Evolutionary conservation across 2,888 invertebrate genomes (phyloP).

Genomic region (Phyto melanocephala): DNA sequence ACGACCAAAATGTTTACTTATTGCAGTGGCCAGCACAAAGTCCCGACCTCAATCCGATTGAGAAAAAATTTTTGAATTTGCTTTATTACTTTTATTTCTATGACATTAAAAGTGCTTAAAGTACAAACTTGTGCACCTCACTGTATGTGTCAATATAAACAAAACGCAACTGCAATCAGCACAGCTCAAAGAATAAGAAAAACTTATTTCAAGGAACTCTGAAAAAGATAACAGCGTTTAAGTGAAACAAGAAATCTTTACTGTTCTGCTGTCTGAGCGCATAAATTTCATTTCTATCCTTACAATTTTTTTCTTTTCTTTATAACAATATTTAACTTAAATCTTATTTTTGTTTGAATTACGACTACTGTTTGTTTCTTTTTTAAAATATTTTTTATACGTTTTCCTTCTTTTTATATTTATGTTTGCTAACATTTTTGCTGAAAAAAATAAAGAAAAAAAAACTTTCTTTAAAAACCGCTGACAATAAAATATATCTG

Average conservation of each 20-base stretch:
- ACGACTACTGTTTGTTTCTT: not conserved
- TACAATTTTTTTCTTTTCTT: not conserved
- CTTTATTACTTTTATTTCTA: too few species aligned
- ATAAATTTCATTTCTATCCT: not conserved
- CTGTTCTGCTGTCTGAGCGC: not conserved
- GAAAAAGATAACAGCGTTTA: not conserved
- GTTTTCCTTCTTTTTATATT: not conserved
- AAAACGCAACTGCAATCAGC: not conserved
- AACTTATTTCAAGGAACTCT: not conserved
- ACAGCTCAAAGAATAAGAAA: not conserved
- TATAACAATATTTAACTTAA: constrained; percentile 11
- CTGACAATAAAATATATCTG: constrained; percentile 45
- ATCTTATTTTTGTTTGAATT: constrained; percentile 5
- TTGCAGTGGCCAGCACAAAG: too few species aligned
- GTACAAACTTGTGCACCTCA: too few species aligned
- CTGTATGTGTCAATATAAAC: not conserved
- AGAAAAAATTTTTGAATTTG: too few species aligned
- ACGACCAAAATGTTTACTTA: too few species aligned
- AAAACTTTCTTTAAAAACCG: constrained; percentile 37
- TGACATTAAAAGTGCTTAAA: too few species aligned
- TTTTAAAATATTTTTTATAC: not conserved
- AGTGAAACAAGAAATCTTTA: not conserved
- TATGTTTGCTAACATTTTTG: constrained; percentile 14
- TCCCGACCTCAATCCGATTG: too few species aligned
- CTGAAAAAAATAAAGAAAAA: not conserved